Evolutionary conservation across 2,113 vertebrate genomes (phyloP).

Genomic region (Calyptomena viridis): DNA sequence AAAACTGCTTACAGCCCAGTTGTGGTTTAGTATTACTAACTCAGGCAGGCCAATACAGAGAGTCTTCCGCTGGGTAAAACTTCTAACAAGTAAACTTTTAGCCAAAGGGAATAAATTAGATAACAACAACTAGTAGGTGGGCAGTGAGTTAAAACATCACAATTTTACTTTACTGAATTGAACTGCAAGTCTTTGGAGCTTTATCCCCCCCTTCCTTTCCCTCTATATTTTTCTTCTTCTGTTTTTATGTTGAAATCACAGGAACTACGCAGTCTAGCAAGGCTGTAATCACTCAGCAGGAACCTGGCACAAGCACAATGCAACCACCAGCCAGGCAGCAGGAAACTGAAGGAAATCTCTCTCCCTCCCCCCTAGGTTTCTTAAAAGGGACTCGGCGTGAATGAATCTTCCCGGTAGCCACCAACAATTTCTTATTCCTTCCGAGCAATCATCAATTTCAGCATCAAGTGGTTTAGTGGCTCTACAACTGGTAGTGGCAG

Average conservation of each 20-base stretch:
- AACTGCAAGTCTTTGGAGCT: conserved; percentile 24
- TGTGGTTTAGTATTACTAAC: neutral
- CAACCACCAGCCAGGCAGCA: conserved; percentile 32
- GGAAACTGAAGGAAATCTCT: conserved; percentile 50
- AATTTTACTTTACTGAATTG: neutral
- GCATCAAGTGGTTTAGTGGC: conserved; percentile 68
- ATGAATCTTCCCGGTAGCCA: conserved; percentile 60
- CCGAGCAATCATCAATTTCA: conserved; percentile 73
- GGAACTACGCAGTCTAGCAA: conserved; percentile 63
- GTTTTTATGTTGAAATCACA: conserved; percentile 68
- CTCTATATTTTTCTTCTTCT: conserved; percentile 16
- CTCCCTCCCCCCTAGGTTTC: conserved; percentile 33
- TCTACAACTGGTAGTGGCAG: conserved; percentile 51
- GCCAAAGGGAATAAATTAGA: neutral
- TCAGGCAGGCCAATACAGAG: neutral
- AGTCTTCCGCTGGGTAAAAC: neutral
- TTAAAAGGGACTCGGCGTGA: conserved; percentile 52
- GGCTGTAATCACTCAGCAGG: conserved; percentile 66
- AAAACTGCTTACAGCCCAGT: neutral
- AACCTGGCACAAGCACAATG: conserved; percentile 51
- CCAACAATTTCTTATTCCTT: conserved; percentile 69
- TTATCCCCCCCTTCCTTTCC: neutral
- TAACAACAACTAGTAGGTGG: neutral
- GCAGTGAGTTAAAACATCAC: neutral
- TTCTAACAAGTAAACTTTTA: neutral